These are phyloP conservation scores for Eleginops maclovinus DNA, from an alignment of 2,113 vertebrate genomes.

Conservation along the genomic window DNA sequence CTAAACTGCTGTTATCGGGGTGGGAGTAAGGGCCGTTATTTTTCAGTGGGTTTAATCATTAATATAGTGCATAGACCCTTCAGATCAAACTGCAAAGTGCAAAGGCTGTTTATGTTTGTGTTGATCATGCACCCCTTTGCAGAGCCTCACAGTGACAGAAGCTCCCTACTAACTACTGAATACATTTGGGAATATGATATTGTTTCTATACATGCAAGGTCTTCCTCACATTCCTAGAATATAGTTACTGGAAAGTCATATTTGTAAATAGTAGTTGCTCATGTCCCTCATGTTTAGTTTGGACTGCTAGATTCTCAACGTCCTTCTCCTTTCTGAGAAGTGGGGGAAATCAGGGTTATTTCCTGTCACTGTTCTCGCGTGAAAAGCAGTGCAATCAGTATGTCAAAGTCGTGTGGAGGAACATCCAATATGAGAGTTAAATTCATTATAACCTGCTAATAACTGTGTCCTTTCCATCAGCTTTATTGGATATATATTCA, in stretches of 20 bases:
- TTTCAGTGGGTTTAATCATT: slow-evolving; percentile 73
- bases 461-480: not conserved
- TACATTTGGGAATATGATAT: not conserved
- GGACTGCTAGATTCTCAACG: not conserved
- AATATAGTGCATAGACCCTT: slow-evolving; percentile 45
- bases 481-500: no score
- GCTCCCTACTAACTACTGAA: slow-evolving; percentile 15
- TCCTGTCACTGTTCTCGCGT: not conserved
- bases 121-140: slow-evolving; percentile 15
- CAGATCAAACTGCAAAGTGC: slow-evolving; percentile 72
- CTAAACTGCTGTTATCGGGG: not conserved
- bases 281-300: not conserved
- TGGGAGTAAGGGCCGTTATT: slow-evolving; percentile 30
- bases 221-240: not conserved
- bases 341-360: slow-evolving; percentile 1
- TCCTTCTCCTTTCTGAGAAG: slow-evolving; percentile 37
- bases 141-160: slow-evolving; percentile 5
- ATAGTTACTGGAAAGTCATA: not conserved
- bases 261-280: not conserved
- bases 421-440: not conserved
- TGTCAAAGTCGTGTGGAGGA: not conserved
- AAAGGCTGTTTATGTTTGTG: slow-evolving; percentile 48
- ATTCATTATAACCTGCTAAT: not conserved
- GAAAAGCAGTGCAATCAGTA: not conserved
- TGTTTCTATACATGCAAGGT: not conserved